phyloP scores from a whole-genome alignment of 1,140 invertebrate species.

The Onthophagus taurus region DNA sequence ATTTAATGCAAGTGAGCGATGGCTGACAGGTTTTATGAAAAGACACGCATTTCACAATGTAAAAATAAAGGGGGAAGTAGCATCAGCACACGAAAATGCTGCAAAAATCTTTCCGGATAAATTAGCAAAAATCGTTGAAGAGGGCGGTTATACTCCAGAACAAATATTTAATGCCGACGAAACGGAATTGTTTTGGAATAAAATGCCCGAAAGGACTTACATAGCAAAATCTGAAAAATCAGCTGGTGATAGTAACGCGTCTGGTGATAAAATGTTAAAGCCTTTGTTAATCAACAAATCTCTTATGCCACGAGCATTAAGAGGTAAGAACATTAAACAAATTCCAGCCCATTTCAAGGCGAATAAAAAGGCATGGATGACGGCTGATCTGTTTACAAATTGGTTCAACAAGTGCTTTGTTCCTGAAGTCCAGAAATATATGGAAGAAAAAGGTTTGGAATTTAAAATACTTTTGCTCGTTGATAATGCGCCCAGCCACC shows the following conservation, averaged over 20 bases:
- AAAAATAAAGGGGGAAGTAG: constrained; percentile 29
- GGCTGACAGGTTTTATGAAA: constrained; percentile 35
- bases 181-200: constrained; percentile 35
- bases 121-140: constrained; percentile 33
- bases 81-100: constrained; percentile 25
- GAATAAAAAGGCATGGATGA: constrained; percentile 26
- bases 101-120: neutral
- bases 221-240: constrained; percentile 30
- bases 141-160: constrained; percentile 29
- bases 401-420: constrained; percentile 20
- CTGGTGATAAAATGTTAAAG: constrained; percentile 16
- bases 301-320: constrained; percentile 16
- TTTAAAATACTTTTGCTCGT: constrained; percentile 33
- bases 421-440: constrained; percentile 18
- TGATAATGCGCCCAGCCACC: constrained; percentile 33
- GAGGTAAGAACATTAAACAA: constrained; percentile 15
- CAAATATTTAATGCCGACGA: constrained; percentile 38
- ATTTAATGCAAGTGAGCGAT: constrained; percentile 31
- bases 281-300: constrained; percentile 17
- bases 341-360: constrained; percentile 36
- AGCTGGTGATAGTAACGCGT: constrained; percentile 29
- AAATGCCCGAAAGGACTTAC: constrained; percentile 26
- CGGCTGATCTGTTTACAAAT: constrained; percentile 15
- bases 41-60: constrained; percentile 31
- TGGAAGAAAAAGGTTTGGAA: constrained; percentile 14